phyloP scores from a whole-genome alignment of 2,888 invertebrate genomes.

The Agonopterix subpropinquella region DNA sequence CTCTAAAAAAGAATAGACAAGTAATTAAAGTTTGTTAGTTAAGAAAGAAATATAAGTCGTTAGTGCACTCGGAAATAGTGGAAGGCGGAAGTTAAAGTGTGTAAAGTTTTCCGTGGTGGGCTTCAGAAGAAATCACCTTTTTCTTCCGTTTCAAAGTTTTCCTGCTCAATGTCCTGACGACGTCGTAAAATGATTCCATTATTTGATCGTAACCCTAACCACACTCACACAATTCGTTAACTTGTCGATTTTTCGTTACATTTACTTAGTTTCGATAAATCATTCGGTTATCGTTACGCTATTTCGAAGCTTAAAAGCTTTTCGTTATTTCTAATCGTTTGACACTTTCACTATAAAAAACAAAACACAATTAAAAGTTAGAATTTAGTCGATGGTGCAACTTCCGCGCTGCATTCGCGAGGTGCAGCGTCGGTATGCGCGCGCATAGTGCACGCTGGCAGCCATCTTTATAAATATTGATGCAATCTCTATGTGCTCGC shows the following conservation, averaged over 20 bases:
- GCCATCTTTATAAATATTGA: slow-evolving; percentile 68
- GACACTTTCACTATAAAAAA: background rate
- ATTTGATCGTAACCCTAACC: slow-evolving; percentile 3
- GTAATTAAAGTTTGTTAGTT: too few species aligned
- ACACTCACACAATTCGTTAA: background rate
- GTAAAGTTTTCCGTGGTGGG: too few species aligned
- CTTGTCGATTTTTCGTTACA: too few species aligned
- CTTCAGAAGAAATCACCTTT: slow-evolving; percentile 35
- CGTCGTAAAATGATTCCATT: slow-evolving; percentile 66
- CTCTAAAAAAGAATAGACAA: too few species aligned
- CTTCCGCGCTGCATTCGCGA: slow-evolving; percentile 57
- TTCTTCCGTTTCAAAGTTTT: slow-evolving; percentile 63
- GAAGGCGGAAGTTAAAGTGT: too few species aligned
- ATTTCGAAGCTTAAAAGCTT: too few species aligned
- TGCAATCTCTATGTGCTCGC: slow-evolving; percentile 61
- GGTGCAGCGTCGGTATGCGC: slow-evolving; percentile 54
- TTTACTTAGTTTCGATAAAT: too few species aligned
- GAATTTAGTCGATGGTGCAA: slow-evolving; percentile 18
- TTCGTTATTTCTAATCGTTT: background rate
- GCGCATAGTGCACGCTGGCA: slow-evolving; percentile 30
- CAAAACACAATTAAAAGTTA: background rate
- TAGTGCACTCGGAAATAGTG: too few species aligned
- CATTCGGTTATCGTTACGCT: too few species aligned
- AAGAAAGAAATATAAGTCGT: too few species aligned
- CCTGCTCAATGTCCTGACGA: slow-evolving; percentile 60